These are phyloP conservation scores for Anisognathus igniventris DNA, from an alignment of 2,797 vertebrate genomes.

Conservation along the genomic window DNA sequence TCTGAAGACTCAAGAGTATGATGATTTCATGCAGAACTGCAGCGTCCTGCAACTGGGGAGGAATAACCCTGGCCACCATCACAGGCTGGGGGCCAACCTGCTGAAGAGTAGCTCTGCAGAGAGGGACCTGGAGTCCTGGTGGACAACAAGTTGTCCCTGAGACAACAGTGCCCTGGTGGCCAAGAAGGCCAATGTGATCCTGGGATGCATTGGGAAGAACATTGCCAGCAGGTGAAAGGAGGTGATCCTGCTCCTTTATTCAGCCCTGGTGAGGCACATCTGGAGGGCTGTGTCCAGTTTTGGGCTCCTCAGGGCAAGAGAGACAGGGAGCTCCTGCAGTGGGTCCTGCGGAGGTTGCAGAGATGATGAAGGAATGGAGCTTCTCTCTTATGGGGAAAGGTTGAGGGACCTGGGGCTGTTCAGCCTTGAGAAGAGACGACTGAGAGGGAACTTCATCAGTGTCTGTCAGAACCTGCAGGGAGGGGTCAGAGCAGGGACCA, in stretches of 20 bases:
- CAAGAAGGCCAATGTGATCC: not conserved
- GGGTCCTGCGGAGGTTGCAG: not conserved
- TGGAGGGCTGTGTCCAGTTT: not conserved
- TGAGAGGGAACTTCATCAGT: not conserved
- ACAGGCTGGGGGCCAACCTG: not conserved
- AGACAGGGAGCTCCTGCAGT: not conserved
- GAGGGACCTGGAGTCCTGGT: not conserved
- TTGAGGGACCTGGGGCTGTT: not conserved
- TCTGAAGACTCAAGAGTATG: not conserved
- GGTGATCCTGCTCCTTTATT: too few relatives aligned
- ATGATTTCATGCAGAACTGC: not conserved
- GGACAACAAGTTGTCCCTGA: not conserved
- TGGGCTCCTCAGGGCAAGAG: not conserved
- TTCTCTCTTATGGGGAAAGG: not conserved
- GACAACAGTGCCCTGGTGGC: not conserved
- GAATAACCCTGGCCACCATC: not conserved
- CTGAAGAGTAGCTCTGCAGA: not conserved
- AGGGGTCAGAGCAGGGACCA: not conserved
- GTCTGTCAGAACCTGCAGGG: not conserved
- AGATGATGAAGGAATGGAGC: not conserved
- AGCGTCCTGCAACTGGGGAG: not conserved
- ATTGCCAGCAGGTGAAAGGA: not conserved
- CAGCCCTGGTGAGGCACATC: not conserved
- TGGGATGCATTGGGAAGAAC: not conserved
- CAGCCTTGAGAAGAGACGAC: rapidly evolving